Conservation (phyloP, 2,888 invertebrate genomes). For the Nephrotoma flavescens region DNA sequence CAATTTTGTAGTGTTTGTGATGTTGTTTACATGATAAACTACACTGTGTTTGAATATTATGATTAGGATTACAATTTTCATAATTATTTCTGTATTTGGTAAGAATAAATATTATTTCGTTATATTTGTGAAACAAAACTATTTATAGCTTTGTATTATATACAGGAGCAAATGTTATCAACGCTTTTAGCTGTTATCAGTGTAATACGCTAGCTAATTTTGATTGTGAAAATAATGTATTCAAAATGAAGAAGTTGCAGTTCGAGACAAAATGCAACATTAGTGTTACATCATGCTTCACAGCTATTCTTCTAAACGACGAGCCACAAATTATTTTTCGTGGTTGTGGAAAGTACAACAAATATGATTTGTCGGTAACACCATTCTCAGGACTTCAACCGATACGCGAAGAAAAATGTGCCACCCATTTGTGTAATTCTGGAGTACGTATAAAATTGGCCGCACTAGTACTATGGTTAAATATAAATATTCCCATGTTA, state of each 20-base stretch:
- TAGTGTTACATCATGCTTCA: not conserved
- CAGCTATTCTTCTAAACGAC: not conserved
- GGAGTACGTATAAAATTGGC: not conserved
- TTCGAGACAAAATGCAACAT: not conserved
- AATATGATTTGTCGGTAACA: not conserved
- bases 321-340: not conserved
- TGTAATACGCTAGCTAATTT: not conserved
- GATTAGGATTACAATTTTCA: not conserved
- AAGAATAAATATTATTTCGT: not conserved
- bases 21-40: not conserved
- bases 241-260: not conserved
- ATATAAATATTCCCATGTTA: not conserved
- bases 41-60: not conserved
- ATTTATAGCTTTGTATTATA: not conserved
- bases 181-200: not conserved
- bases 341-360: not conserved
- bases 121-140: not conserved
- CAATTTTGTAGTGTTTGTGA: not conserved
- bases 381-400: not conserved
- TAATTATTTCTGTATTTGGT: not conserved
- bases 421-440: not conserved
- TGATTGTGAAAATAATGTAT: not conserved
- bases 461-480: not conserved
- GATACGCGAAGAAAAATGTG: not conserved
- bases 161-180: not conserved